Base-by-base conservation (phyloP, 92 coral and sea anemone genomes). In the Metridium senile region DNA sequence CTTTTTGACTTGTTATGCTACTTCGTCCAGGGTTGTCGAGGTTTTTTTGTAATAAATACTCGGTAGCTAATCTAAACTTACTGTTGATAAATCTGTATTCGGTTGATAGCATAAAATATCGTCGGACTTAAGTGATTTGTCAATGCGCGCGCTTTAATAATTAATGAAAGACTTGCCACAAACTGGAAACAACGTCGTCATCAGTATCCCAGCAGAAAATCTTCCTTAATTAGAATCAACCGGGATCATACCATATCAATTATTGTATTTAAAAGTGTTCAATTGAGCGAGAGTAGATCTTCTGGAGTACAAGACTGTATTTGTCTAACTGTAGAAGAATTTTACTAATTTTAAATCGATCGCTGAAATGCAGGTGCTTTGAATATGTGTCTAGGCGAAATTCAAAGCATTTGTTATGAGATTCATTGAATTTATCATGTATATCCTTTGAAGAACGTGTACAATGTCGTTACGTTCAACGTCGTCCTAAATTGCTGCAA, bases 101-200 rank as follows among this genome's bases (percentile, higher is more conserved):
- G 34, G 46, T 27, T 28, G 75, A 72, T 72, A 56, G 26, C 20
- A 78, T 78, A 75, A 75, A 54, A 52, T 39, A 59, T 31, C n/a
- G 68, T 46, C 83, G 54, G 49, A 4, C 49, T 39, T 39, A 70
- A 68, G 43, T 68, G 81, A 53, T 30, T 66, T 68, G 75, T 66
- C 83, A 67, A 78, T 69, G 72, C 57, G 58, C 29, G 35, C 26
- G 11, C 75, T 67, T 78, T 25, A 39, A 78, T 67, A 29, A 35
- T 78, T 78, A 67, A 78, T 68, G 75, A 34, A 61, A 11, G n/a
- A 28, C 58, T 13, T 46, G 57, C 83, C 83, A 33, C 83, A 78
- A 68, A 53, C 57, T 13, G 53, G 67, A 34, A 68, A 72, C 77
- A 72, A 53, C 49, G 1, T 16, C 1, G 43, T 63, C 39, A 28